phyloP scores from a whole-genome alignment of 1,140 invertebrate genomes.

The Dryas iulia region DNA sequence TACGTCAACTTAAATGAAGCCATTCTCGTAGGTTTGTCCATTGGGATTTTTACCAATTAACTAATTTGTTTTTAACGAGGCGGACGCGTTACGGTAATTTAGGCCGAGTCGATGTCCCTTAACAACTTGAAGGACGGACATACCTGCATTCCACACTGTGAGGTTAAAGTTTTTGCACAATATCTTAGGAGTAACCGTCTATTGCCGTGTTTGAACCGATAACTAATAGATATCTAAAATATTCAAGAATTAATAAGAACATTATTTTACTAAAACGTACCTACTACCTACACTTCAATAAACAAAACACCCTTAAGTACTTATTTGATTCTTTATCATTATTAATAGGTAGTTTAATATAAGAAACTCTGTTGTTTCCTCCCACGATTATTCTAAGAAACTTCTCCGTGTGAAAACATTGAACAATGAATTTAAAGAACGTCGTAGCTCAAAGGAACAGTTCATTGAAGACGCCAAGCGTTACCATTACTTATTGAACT shows the following conservation, averaged over 20 bases:
- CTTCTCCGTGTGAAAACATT: constrained; percentile 62
- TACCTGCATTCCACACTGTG: constrained; percentile 51
- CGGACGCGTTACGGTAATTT: constrained; percentile 57
- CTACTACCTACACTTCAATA: too few species aligned
- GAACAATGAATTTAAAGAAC: constrained; percentile 59
- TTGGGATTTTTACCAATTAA: constrained; percentile 52
- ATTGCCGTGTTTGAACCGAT: constrained; percentile 10
- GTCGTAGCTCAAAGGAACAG: constrained; percentile 56
- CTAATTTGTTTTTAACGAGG: constrained; percentile 64
- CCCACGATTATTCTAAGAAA: constrained; percentile 53
- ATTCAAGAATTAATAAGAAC: too few species aligned
- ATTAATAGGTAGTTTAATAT: background rate
- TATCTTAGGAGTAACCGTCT: constrained; percentile 20
- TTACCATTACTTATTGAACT: constrained; percentile 45
- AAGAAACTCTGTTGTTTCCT: constrained; percentile 31
- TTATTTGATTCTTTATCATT: background rate
- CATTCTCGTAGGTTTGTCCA: background rate
- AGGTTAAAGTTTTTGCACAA: constrained; percentile 35
- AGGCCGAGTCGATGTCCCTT: constrained; percentile 61
- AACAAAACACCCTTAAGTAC: background rate
- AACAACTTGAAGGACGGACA: constrained; percentile 68
- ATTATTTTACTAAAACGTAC: too few species aligned
- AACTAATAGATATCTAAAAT: background rate
- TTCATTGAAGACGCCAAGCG: constrained; percentile 63
- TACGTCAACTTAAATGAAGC: background rate